Percentiles rank a stretch among this genome's conserved stretches.
Evolutionary conservation across 2,888 invertebrate species (phyloP).

Genomic region (Lepidochrysops patricia): DNA sequence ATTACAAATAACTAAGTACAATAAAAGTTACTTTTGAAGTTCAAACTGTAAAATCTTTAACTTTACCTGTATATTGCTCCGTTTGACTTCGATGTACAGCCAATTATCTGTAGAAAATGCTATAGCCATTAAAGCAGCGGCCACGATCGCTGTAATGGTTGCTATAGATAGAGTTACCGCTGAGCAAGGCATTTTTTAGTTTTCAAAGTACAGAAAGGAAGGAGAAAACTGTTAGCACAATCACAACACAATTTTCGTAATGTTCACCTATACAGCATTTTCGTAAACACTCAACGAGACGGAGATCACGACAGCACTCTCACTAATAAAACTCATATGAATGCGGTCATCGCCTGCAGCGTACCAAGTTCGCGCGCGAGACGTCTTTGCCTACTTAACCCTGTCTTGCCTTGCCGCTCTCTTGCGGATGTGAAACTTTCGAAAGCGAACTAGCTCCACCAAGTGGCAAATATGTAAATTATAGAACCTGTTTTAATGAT

Average conservation of each 20-base stretch:
- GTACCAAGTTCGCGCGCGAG: slow-evolving; percentile 69
- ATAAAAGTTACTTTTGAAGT: too few species aligned
- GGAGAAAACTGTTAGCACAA: slow-evolving; percentile 54
- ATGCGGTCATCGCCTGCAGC: slow-evolving; percentile 74
- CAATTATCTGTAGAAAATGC: slow-evolving; percentile 98
- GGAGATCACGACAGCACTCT: slow-evolving; percentile 68
- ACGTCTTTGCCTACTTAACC: slow-evolving; percentile 64
- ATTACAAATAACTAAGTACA: background rate
- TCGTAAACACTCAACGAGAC: slow-evolving; percentile 63
- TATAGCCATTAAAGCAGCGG: slow-evolving; percentile 93
- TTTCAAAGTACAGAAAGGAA: slow-evolving; percentile 48
- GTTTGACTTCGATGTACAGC: slow-evolving; percentile 94
- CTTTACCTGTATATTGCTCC: slow-evolving; percentile 89
- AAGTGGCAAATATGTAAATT: slow-evolving; percentile 70
- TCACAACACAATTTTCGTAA: slow-evolving; percentile 56
- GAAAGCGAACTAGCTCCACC: slow-evolving; percentile 66
- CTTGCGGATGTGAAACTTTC: slow-evolving; percentile 75
- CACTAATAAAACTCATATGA: slow-evolving; percentile 69
- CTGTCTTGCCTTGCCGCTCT: slow-evolving; percentile 62
- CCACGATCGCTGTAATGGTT: slow-evolving; percentile 95
- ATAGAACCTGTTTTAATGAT: slow-evolving; percentile 53
- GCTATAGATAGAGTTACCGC: slow-evolving; percentile 96
- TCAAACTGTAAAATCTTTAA: background rate
- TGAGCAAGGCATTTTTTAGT: slow-evolving; percentile 89
- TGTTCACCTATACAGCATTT: slow-evolving; percentile 72